A percentile compares a stretch with the other conserved stretches of the same genome.
phyloP scores from a whole-genome alignment of 1,140 invertebrate genomes.

The Drosophila rufa region DNA sequence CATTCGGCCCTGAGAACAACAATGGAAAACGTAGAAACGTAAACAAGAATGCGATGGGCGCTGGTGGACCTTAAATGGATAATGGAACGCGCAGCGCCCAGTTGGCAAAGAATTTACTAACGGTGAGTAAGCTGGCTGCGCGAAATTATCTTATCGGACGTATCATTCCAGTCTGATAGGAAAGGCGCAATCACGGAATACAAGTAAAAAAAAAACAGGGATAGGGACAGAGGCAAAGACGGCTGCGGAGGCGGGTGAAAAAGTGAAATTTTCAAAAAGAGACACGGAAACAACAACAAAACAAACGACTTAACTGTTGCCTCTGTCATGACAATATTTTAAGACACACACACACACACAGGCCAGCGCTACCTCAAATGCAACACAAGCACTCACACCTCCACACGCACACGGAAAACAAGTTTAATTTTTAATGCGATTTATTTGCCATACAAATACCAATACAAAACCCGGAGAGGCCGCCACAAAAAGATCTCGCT shows the following conservation, averaged over 20 bases:
- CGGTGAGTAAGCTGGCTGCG: conserved; percentile 32
- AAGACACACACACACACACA: conserved; percentile 33
- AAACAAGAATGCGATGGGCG: conserved; percentile 47
- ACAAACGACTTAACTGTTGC: conserved; percentile 41
- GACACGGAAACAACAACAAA: conserved; percentile 41
- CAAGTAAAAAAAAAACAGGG: neutral
- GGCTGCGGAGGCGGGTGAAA: conserved; percentile 34
- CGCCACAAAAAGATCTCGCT: conserved; percentile 20
- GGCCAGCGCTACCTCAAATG: conserved; percentile 18
- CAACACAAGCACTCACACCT: conserved; percentile 9
- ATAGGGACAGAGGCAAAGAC: neutral
- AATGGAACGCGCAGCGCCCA: conserved; percentile 10
- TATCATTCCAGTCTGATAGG: conserved; percentile 24
- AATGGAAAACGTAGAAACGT: conserved; percentile 42
- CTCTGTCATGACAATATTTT: conserved; percentile 48
- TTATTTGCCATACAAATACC: conserved; percentile 44
- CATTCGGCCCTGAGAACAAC: conserved; percentile 54
- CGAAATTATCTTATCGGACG: conserved; percentile 43
- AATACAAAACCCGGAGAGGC: conserved; percentile 4
- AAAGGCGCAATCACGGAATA: conserved; percentile 12
- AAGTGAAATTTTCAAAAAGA: conserved; percentile 70
- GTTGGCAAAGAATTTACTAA: conserved; percentile 23
- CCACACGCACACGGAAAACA: conserved; percentile 37
- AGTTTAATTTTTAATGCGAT: conserved; percentile 67
- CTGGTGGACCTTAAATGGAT: conserved; percentile 16